Evolutionary conservation across 2,888 invertebrate species (phyloP), one percentile per base, ranked within the genome.

Genomic region (Neelides folsomi): DNA sequence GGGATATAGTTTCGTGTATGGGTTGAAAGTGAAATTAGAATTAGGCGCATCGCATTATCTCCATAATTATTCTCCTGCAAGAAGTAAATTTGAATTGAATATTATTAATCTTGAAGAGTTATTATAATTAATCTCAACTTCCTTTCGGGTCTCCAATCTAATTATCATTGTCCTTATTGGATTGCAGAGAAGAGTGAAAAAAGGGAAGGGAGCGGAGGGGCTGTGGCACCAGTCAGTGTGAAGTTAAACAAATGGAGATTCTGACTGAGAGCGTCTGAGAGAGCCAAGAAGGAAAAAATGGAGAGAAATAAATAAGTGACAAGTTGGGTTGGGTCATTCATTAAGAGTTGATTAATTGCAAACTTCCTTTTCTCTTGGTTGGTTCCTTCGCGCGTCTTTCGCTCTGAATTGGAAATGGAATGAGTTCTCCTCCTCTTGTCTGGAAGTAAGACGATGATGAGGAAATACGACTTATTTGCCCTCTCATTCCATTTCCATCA

Each of bases 321-420:
- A 51, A 55, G 51, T 52, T 52, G 52, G 55, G 55, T 44, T 53
- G 53, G 55, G 55, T 50, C 51, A 53, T 55, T 52, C 55, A 55
- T 55, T 55, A 55, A 44, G 39, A 48, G 41, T 52, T 55, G 55
- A 55, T 55, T 55, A 55, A 55, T 55, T 55, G 52, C 52, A 44
- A 50, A 34, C 42, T 53, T 47, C 50, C 50, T 50, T 34, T 39
- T 34, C 13, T 13, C 15, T 19, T 38, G 37, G 37, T 37, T 37
- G 18, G 38, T 9, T 19, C 27, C 27, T 34, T 27, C 35, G 15
- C 42, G 16, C 39, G 27, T 15, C 13, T 34, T 45, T 38, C 51
- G 44, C 34, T 38, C 51, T 45, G 45, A 37, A 27, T 27, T 27
- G 27, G 45, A 37, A 27, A 5, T 27, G 27, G 27, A 27, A 27